These are phyloP conservation scores for Platalea minor DNA, from an alignment of 2,797 vertebrate species.

Conservation along the genomic window DNA sequence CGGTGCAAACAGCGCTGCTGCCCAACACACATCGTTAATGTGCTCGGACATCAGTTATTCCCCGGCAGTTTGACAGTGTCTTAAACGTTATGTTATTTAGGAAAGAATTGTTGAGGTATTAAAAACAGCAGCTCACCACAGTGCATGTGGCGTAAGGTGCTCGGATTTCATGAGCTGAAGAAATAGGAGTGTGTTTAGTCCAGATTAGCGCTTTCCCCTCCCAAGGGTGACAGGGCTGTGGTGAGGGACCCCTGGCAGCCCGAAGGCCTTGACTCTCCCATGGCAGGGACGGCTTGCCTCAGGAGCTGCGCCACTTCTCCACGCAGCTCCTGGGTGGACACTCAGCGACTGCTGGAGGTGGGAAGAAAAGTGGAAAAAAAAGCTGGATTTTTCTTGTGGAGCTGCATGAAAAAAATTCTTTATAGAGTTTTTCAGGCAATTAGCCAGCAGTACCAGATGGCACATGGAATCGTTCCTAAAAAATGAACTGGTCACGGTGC, in stretches of 20 bases:
- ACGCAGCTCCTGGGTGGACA: neutral
- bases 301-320: neutral
- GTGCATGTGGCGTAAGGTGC: fast-evolving
- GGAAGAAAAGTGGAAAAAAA: fast-evolving
- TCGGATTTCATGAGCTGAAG: neutral
- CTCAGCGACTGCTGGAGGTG: neutral
- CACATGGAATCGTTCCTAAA: neutral
- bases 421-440: neutral
- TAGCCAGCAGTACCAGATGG: neutral
- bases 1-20: fast-evolving
- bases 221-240: neutral
- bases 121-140: neutral
- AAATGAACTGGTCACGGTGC: neutral
- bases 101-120: neutral
- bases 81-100: neutral
- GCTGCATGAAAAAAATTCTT: neutral
- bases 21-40: neutral
- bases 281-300: neutral
- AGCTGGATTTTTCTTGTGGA: neutral
- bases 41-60: neutral
- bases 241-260: neutral
- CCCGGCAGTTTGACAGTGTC: neutral
- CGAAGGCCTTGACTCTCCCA: neutral
- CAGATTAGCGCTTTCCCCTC: neutral
- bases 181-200: neutral